These are phyloP conservation scores for Vespertilio murinus DNA, from an alignment of 2,797 vertebrate genomes.

Conservation along the genomic window DNA sequence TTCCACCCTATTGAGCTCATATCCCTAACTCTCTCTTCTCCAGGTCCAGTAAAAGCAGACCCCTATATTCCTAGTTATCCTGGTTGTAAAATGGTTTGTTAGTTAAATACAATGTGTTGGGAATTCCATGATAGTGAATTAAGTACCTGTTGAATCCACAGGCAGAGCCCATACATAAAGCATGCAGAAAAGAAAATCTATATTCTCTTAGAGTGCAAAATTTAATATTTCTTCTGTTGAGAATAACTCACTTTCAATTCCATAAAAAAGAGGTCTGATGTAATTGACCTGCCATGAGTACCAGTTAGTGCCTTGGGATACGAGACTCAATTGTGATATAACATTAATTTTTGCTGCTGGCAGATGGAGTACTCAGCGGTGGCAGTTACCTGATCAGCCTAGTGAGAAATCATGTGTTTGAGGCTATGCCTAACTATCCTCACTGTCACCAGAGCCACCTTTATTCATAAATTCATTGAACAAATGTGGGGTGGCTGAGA, in stretches of 20 bases:
- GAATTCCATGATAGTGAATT: background rate
- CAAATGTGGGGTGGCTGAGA: background rate
- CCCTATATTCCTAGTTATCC: background rate
- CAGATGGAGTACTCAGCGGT: background rate
- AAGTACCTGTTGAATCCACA: background rate
- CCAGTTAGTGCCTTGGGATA: background rate
- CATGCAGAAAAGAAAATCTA: background rate
- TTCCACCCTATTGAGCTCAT: background rate
- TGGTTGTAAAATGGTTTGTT: background rate
- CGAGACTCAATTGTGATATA: background rate
- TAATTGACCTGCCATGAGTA: background rate
- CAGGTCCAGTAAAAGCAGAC: background rate
- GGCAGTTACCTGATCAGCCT: background rate
- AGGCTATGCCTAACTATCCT: background rate
- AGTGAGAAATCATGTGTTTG: background rate
- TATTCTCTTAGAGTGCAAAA: background rate
- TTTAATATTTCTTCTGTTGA: conserved; percentile 1
- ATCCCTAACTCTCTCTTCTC: background rate
- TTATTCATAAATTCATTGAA: background rate
- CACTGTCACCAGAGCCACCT: background rate
- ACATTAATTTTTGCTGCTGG: conserved; percentile 7
- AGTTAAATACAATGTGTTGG: background rate
- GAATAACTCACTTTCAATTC: conserved; percentile 5
- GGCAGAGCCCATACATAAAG: background rate
- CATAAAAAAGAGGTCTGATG: background rate